phyloP scores from a whole-genome alignment of 2,888 invertebrate species.

The Drosophila recens region DNA sequence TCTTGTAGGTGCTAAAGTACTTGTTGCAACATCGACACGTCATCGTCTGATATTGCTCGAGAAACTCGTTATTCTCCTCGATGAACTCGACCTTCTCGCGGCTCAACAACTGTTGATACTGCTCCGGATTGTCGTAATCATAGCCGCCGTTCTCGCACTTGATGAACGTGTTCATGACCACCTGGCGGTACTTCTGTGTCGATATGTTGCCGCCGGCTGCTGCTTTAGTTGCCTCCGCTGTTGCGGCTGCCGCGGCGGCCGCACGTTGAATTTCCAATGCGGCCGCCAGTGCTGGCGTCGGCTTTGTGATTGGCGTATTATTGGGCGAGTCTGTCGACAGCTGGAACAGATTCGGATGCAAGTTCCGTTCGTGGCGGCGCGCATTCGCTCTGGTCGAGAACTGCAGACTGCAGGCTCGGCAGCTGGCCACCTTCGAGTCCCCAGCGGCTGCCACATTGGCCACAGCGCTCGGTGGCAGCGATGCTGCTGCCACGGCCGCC shows the following conservation, averaged over 20 bases:
- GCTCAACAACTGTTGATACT: conserved; percentile 83
- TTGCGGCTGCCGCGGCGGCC: conserved; percentile 71
- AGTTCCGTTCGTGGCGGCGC: conserved; percentile 85
- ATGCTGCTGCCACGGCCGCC: conserved; percentile 67
- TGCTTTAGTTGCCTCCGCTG: conserved; percentile 73
- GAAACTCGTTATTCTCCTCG: conserved; percentile 83
- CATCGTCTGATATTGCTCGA: conserved; percentile 85
- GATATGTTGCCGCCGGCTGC: conserved; percentile 75
- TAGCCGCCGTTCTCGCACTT: conserved; percentile 80
- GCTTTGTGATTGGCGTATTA: conserved; percentile 78
- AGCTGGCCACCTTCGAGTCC: conserved; percentile 83
- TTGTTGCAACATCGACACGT: conserved; percentile 85
- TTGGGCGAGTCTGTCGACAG: conserved; percentile 73
- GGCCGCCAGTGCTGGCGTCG: conserved; percentile 81
- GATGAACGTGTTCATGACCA: conserved; percentile 80
- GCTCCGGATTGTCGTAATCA: conserved; percentile 85
- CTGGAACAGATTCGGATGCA: conserved; percentile 84
- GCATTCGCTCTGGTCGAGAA: conserved; percentile 85
- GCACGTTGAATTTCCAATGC: conserved; percentile 81
- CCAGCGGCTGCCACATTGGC: conserved; percentile 74
- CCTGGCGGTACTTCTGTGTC: conserved; percentile 79
- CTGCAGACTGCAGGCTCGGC: conserved; percentile 84
- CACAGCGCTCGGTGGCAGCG: conserved; percentile 66
- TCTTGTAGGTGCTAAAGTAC: conserved; percentile 84
- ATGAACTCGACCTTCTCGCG: conserved; percentile 84